Conservation (phyloP, 2,113 vertebrate species). For the Anser brachyrhynchus region DNA sequence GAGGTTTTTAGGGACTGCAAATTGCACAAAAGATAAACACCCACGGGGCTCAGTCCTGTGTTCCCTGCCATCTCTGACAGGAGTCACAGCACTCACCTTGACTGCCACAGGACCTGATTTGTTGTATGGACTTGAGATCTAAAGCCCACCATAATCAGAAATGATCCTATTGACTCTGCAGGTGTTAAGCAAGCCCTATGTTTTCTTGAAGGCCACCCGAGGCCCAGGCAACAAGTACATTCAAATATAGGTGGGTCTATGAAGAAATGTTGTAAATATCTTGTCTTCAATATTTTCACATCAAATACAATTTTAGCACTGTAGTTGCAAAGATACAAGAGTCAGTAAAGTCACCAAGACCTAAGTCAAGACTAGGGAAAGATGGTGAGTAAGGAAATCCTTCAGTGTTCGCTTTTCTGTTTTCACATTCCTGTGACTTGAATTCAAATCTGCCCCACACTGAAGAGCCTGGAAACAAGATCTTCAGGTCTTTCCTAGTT, state of each 20-base stretch:
- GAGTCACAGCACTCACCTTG: neutral
- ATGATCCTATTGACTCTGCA: neutral
- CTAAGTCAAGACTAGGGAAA: neutral
- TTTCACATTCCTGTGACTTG: conserved; percentile 21
- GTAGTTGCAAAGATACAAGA: neutral
- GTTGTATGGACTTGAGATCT: neutral
- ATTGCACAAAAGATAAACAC: neutral
- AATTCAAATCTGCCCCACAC: conserved; percentile 34
- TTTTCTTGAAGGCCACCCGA: neutral
- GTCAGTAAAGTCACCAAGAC: neutral
- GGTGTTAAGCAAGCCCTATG: neutral
- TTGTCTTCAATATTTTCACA: neutral
- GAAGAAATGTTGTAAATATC: neutral
- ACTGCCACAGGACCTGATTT: neutral
- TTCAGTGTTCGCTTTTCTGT: neutral
- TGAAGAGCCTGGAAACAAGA: conserved; percentile 56
- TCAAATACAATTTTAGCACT: neutral
- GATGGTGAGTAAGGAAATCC: conserved; percentile 6
- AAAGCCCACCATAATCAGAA: neutral
- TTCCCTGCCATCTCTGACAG: neutral
- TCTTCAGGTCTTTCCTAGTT: conserved; percentile 54
- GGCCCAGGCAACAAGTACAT: neutral
- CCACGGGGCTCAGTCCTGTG: neutral
- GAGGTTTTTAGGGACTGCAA: neutral
- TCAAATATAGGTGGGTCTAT: neutral